Evolutionary conservation across 2,888 invertebrate genomes (phyloP), one percentile per base, ranked within the genome.

Genomic region (Apeira syringaria): DNA sequence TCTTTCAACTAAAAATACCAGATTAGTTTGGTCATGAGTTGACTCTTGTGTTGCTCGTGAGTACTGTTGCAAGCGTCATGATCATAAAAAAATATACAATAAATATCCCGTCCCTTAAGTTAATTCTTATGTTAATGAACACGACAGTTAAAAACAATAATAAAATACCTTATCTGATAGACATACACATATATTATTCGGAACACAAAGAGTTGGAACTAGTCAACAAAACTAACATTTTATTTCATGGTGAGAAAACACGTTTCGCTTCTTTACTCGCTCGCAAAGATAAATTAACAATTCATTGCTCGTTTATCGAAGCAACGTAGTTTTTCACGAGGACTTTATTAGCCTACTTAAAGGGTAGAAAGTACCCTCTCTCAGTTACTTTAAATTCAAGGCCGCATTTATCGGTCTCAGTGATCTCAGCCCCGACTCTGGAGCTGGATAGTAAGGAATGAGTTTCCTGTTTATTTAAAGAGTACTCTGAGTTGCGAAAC

Each of bases 381-480:
- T 68, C 47, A 71, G 72, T 39, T 24, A 26, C 33, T 59, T 18
- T 53, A 61, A 34, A 43, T 53, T 54, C 48, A n/a, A 29, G 47
- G 52, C 37, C 48, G 52, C 58, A 61, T 68, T 68, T 61, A 66
- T 67, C 60, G 52, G 67, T 61, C 64, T 61, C 60, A 64, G 59
- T 63, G 69, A 70, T 74, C 64, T 60, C 60, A 24, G 24, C 25
- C 20, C 36, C 25, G 30, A 34, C 15, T 15, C 50, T 45, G 44
- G 55, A 48, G 44, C 45, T 42, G 47, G 60, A 54, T 53, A 57
- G 56, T 50, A 53, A 57, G 61, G 56, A 69, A 69, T 64, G 70
- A 74, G 66, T 69, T 69, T 64, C 66, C 67, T 73, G 68, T 75
- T 71, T 74, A 70, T 69, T 65, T 70, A 68, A 70, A 67, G 64